These are phyloP conservation scores for Pachymerium ferrugineum DNA, from an alignment of 2,888 invertebrate species.

Conservation along the genomic window DNA sequence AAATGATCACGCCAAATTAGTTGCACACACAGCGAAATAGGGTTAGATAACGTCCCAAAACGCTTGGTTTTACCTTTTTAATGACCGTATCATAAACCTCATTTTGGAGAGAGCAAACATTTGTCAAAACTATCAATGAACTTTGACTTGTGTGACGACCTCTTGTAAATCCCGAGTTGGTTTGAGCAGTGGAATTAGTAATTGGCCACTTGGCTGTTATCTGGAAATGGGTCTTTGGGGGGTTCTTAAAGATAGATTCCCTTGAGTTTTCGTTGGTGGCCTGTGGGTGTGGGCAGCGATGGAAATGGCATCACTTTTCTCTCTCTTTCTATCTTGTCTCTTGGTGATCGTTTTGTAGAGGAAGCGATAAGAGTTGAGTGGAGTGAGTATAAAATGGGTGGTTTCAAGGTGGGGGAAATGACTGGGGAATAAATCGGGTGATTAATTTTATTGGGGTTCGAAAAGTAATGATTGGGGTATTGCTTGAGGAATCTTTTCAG, in stretches of 20 bases:
- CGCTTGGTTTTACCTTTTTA: neutral
- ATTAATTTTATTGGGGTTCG: neutral
- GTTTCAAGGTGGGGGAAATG: neutral
- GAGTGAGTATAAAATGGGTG: neutral
- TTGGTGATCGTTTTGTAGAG: neutral
- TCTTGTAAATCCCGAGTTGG: no score
- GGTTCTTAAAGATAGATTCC: no score
- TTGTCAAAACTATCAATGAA: neutral
- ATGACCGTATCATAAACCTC: neutral
- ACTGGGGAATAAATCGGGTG: neutral
- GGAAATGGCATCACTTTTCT: neutral
- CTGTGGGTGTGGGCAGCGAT: neutral
- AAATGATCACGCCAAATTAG: neutral
- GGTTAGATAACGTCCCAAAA: neutral
- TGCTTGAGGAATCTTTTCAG: no score
- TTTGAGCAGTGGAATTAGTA: neutral
- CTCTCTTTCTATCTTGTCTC: no score
- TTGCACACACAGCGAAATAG: neutral
- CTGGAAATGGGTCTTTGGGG: no score
- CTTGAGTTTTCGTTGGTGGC: neutral
- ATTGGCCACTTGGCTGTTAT: neutral
- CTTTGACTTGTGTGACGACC: neutral
- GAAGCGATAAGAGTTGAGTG: neutral
- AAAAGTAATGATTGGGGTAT: no score
- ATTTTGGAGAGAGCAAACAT: no score